Base-by-base conservation (phyloP, 2,113 vertebrate genomes). In the Rissa tridactyla region DNA sequence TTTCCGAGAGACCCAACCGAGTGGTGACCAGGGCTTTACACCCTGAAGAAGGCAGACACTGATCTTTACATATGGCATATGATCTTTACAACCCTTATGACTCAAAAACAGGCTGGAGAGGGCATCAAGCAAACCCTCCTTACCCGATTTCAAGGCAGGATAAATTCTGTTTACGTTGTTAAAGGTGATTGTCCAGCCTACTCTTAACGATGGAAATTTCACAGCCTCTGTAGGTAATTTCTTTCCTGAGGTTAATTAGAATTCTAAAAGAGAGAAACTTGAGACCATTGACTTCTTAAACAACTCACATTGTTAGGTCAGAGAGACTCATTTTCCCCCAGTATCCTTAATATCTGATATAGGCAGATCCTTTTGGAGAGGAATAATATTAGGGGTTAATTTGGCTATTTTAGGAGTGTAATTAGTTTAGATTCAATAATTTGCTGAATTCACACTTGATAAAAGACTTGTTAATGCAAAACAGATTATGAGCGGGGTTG, bases 261-360 rank as follows among this genome's bases (percentile, higher is more conserved):
- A 73, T 58, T 88, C 13, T 73, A 11, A 25, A 38, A 90, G n/a
- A 54, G 10, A 73, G 11, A 91, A 66, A 55, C 11, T 54, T 86
- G 36, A 44, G 46, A 70, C 14, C 16, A 12, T 8, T 34, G 5
- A 44, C 8, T 32, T 72, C 19, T 70, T 29, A 32, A 80, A 47
- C 11, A 66, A 62, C 5, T 65, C 9, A 12, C 4, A 13, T 16
- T 1, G 0, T 75, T 38, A 78, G 9, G 29, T 47, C 26, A 80
- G 18, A 80, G 27, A 65, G 3, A 82, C 2, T 57, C 0, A 11
- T 58, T 46, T 57, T 49, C 18, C 5, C 46, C 8, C 1, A 0
- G 60, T 44, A 73, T 38, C 17, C 29, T 73, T 78, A 26, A 49
- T 83, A 73, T 40, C 40, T 46, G 6, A 38, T 34, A 75, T 1